Evolutionary conservation across 2,113 vertebrate genomes (phyloP), one percentile per base, ranked within the genome.

Genomic region (Ailuropoda melanoleuca): DNA sequence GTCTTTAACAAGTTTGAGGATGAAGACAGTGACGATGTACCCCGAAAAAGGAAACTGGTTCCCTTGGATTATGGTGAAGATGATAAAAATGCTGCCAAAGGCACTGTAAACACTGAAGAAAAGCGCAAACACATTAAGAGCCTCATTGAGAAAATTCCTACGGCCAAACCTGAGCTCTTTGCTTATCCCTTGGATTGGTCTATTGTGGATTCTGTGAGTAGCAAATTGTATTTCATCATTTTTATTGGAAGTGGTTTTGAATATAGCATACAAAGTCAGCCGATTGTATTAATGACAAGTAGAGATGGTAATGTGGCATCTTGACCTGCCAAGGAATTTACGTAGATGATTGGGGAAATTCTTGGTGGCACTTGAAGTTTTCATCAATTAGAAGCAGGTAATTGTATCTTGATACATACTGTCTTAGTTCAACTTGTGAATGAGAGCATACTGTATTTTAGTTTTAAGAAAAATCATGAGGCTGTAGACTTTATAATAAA

Each of bases 41-140:
- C 99, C 2, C 99, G 99, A 85, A 99, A 99, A 98, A 99, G 99
- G 97, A 99, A 99, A 98, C 99, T 99, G 58, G 99, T 99, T 88
- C 99, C 99, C 3, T 97, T 99, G 98, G 99, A 99, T 98, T 99
- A 99, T 75, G 99, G 99, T 68, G 99, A 99, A 24, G 99, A 99
- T 87, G 99, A 99, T 97, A 99, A 99, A 98, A 98, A 98, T 98
- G 99, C 98, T 96, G 98, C 99, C 88, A 99, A 99, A 98, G 99
- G 99, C 98, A 99, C 98, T 13, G 99, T 99, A 66, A 99, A 99
- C 97, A 99, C 99, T 1, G 99, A 99, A 98, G 99, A 99, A 98
- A 99, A 99, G 96, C 99, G 99, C 66, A 99, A 99, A 97, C 99
- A 99, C 98, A 99, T 99, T 98, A 99, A 99, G 98, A 99, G 99